These are phyloP conservation scores for Holothuria glaberrima DNA, from an alignment of 35 echinoderm and acorn worm species.

Conservation along the genomic window DNA sequence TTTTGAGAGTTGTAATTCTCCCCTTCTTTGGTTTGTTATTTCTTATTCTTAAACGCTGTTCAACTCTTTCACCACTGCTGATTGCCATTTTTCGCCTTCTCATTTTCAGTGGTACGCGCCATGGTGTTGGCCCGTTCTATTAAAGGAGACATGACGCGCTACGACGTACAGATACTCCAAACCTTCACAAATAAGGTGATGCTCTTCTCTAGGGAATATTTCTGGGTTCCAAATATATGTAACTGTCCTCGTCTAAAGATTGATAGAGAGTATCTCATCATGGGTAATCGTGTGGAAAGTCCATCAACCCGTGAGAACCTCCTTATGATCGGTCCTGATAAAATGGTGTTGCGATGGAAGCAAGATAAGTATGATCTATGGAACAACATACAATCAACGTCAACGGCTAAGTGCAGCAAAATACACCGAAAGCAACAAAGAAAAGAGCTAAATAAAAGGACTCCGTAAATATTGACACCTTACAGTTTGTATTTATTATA, in stretches of 20 bases:
- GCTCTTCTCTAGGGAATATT: constrained; percentile 66
- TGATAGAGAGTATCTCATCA: constrained; percentile 69
- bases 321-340: constrained; percentile 68
- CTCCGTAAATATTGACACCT: too few relatives aligned
- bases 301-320: constrained; percentile 61
- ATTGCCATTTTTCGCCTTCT: too few relatives aligned
- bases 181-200: constrained; percentile 76
- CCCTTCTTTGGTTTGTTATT: too few relatives aligned
- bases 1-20: too few relatives aligned
- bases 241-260: constrained; percentile 76
- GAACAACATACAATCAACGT: constrained; percentile 71
- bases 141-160: constrained; percentile 59
- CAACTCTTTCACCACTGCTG: too few relatives aligned
- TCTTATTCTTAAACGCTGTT: too few relatives aligned
- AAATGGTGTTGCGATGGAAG: constrained; percentile 76
- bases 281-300: constrained; percentile 64
- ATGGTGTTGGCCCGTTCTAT: constrained; percentile 56
- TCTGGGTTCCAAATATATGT: constrained; percentile 86
- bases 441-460: neutral
- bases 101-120: constrained; percentile 66
- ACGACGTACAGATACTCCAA: constrained; percentile 68
- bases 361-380: constrained; percentile 56
- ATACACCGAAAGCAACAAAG: constrained; percentile 18
- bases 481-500: neutral
- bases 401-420: constrained; percentile 47